These are phyloP conservation scores for Apantesis nais DNA, from an alignment of 2,888 invertebrate species.

Conservation along the genomic window DNA sequence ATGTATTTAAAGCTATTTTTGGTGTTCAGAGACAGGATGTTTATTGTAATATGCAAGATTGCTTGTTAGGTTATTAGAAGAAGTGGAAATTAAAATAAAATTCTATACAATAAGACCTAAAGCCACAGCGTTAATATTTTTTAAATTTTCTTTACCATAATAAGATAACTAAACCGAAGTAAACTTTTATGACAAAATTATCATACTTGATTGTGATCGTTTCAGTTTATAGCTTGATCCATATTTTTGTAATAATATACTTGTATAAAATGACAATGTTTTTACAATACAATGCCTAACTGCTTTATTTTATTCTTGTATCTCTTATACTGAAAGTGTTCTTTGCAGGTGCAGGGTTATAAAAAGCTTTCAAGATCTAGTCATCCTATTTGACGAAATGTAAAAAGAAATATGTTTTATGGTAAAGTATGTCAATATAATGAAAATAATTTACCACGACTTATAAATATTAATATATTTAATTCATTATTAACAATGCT, in stretches of 20 bases:
- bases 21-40: conserved; percentile 11
- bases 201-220: neutral
- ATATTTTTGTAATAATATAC: neutral
- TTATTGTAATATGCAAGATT: conserved; percentile 4
- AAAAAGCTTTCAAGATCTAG: neutral
- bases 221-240: neutral
- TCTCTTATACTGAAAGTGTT: neutral
- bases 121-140: neutral
- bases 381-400: neutral
- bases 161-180: neutral
- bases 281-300: neutral
- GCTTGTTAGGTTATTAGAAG: neutral
- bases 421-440: neutral
- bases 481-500: too few species aligned
- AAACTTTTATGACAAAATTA: too few species aligned
- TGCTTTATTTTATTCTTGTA: neutral
- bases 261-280: neutral
- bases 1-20: conserved; percentile 12
- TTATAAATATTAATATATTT: neutral
- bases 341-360: too few species aligned
- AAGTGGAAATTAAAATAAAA: neutral
- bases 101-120: neutral
- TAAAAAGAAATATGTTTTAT: neutral
- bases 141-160: neutral
- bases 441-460: neutral